These are phyloP conservation scores for Sphaerophoria taeniata DNA, from an alignment of 2,888 invertebrate species.

Conservation along the genomic window DNA sequence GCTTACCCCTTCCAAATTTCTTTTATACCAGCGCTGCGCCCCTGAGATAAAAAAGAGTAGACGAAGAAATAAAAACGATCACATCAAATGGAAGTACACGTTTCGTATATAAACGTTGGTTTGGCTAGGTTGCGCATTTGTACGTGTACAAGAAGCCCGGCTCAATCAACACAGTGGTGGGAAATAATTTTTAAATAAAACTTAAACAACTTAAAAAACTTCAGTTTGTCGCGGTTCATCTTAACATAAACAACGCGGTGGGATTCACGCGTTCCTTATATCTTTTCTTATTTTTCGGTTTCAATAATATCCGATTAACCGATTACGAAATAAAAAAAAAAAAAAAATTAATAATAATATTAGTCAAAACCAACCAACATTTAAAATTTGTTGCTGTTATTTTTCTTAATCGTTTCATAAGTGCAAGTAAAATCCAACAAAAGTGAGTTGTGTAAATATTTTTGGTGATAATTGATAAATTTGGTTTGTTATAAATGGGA, in stretches of 20 bases:
- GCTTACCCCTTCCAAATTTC: neutral
- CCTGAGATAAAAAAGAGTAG: neutral
- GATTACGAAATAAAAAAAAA: slow-evolving; percentile 62
- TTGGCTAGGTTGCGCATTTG: slow-evolving; percentile 47
- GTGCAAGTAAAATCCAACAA: slow-evolving; percentile 66
- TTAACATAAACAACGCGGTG: slow-evolving; percentile 79
- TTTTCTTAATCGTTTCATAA: slow-evolving; percentile 56
- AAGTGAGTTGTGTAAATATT: slow-evolving; percentile 62
- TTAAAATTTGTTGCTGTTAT: neutral
- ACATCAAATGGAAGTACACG: slow-evolving; percentile 43
- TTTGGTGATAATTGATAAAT: neutral
- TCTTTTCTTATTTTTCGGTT: slow-evolving; percentile 21
- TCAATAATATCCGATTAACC: slow-evolving; percentile 22
- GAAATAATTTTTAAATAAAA: slow-evolving; percentile 81
- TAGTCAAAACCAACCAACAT: neutral
- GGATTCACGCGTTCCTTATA: slow-evolving; percentile 21
- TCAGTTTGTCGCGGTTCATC: slow-evolving; percentile 82
- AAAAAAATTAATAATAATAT: slow-evolving; percentile 33
- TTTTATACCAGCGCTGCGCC: neutral
- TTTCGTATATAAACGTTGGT: slow-evolving; percentile 38
- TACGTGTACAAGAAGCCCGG: slow-evolving; percentile 66
- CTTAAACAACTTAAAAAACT: slow-evolving; percentile 80
- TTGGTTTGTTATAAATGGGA: neutral
- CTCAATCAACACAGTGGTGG: slow-evolving; percentile 54
- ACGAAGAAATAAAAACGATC: slow-evolving; percentile 24